These are phyloP conservation scores for Sebastes goodei DNA, from an alignment of 2,797 vertebrate genomes.

Conservation along the genomic window DNA sequence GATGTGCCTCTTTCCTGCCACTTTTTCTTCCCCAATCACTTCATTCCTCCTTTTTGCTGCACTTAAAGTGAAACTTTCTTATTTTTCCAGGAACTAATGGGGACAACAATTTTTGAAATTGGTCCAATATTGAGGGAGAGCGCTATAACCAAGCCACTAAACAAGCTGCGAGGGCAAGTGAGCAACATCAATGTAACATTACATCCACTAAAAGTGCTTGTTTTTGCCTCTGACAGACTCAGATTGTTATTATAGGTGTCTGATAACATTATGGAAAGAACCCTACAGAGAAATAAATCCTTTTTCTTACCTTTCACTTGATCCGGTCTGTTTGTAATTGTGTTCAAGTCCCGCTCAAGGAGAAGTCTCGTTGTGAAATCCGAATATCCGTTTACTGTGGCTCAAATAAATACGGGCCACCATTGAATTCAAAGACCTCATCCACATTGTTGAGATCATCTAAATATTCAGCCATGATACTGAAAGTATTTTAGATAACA, in stretches of 20 bases:
- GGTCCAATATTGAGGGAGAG: no score
- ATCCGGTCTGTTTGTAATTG: not conserved
- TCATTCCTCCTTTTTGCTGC: not conserved
- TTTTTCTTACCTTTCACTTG: no score
- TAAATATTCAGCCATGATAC: not conserved
- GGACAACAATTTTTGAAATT: no score
- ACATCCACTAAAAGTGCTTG: accelerated
- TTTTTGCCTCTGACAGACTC: no score
- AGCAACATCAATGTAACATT: no score
- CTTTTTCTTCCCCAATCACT: not conserved
- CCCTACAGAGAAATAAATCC: no score
- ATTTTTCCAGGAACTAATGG: no score
- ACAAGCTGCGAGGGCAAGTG: no score
- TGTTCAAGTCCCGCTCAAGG: not conserved
- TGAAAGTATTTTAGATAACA: not conserved
- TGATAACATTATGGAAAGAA: not conserved
- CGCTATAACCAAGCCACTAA: no score
- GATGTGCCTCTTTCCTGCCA: not conserved
- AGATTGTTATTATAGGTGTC: no score
- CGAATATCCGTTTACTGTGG: accelerated
- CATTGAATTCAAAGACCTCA: not conserved
- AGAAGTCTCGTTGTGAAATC: not conserved
- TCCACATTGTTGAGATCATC: not conserved
- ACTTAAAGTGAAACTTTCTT: not conserved
- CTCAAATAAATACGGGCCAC: no score